Base-by-base conservation (phyloP, 1,140 invertebrate species). In the Dufourea novaeangliae region DNA sequence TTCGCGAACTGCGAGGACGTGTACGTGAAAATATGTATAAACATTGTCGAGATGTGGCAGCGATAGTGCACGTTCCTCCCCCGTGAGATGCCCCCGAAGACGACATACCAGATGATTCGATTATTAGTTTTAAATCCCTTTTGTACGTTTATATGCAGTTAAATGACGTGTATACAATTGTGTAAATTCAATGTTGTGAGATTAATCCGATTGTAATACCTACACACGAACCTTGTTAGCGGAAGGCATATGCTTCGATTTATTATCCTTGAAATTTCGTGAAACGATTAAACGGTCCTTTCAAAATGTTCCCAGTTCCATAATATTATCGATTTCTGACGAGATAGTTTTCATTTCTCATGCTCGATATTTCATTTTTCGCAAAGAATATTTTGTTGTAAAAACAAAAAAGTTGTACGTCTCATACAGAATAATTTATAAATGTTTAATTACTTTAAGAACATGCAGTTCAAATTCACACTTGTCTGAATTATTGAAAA, bases 61-160 rank as follows among this genome's bases (percentile, higher is more conserved):
- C 14, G 25, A 64, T 27, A 12, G 27, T 20, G 27, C 37, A 25
- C 34, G 37, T 63, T 11, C 39, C 12, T 17, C 11, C 34, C 37
- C 59, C 37, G 61, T 63, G n/a, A 50, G 14, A 69, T 44, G 27
- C 44, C 32, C n/a, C 68, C 54, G 20, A 4, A 50, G 34, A 73
- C 68, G 69, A 74, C 5, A 70, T 69, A 83, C 54, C 78, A 84
- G n/a, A 81, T 70, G 71, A 84, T 69, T 83, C 78, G 79, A 85
- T 73, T 70, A 78, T 83, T 84, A 85, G 83, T 88, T 83, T 88
- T 85, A 80, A 88, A 85, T 25, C 80, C 80, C 54, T 88, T 89
- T 89, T 89, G 83, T 90, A 89, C 85, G 85, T 90, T 89, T 90
- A 88, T 89, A 89, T 88, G 88, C 87, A 90, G 87, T 88, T 88